Percentiles rank a stretch among this genome's conserved stretches.
Conservation (phyloP, 2,113 vertebrate genomes). For the Tretioscincus oriximinensis region DNA sequence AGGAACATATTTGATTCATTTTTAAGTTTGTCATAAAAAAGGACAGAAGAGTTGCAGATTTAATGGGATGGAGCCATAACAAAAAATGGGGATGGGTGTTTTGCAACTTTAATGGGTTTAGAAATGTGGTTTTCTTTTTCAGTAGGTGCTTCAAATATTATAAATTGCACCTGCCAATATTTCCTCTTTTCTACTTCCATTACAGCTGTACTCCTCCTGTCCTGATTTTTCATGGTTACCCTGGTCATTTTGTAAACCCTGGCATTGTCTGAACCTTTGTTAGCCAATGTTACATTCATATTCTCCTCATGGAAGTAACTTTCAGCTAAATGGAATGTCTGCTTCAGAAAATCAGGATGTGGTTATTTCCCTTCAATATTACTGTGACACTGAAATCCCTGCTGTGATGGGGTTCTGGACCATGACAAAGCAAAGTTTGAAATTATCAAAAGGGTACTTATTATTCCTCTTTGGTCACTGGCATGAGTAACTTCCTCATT, state of each 20-base stretch:
- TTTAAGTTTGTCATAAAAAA: too few species aligned
- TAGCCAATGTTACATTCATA: not conserved
- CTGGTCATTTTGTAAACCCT: not conserved
- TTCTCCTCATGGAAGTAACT: not conserved
- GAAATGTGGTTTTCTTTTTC: too few species aligned
- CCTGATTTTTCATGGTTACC: too few species aligned
- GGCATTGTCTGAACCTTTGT: not conserved
- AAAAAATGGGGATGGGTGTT: too few species aligned
- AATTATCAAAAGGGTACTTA: slow-evolving; percentile 64
- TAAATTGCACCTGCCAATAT: too few species aligned
- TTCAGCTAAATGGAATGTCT: slow-evolving; percentile 47
- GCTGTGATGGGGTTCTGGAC: slow-evolving; percentile 52
- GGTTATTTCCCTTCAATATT: slow-evolving; percentile 39
- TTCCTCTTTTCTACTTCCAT: too few species aligned
- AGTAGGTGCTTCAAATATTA: too few species aligned
- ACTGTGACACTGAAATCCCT: slow-evolving; percentile 33
- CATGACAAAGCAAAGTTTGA: slow-evolving; percentile 53
- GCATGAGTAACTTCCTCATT: slow-evolving; percentile 57
- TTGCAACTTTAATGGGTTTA: too few species aligned
- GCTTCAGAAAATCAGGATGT: not conserved
- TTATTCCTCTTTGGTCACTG: slow-evolving; percentile 62
- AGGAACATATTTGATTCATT: not conserved
- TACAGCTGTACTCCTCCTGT: too few species aligned
- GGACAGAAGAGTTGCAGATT: too few species aligned
- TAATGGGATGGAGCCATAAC: too few species aligned